A percentile compares a stretch with the other conserved stretches of the same genome.
Evolutionary conservation across 1,140 invertebrate genomes (phyloP).

Genomic region (Drosophila paulistorum): DNA sequence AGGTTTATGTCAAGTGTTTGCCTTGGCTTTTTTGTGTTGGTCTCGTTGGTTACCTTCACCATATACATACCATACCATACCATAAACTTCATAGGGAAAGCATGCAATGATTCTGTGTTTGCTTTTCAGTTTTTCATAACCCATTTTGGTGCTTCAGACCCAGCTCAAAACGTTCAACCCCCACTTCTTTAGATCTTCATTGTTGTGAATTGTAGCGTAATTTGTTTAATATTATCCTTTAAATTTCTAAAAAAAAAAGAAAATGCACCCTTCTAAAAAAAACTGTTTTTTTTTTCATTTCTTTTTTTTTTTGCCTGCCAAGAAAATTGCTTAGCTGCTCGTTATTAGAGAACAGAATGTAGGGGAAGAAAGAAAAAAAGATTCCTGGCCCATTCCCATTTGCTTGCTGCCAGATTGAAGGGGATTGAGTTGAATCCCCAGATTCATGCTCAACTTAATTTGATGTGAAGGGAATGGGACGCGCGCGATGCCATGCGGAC

Average conservation of each 20-base stretch:
- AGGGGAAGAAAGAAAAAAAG: background rate
- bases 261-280: conserved; percentile 23
- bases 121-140: conserved; percentile 17
- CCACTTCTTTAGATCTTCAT: conserved; percentile 22
- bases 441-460: conserved; percentile 65
- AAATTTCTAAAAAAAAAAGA: conserved; percentile 49
- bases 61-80: background rate
- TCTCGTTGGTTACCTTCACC: conserved; percentile 4
- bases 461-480: conserved; percentile 36
- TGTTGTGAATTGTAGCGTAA: conserved; percentile 54
- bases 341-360: conserved; percentile 36
- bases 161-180: background rate
- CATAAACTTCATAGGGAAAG: background rate
- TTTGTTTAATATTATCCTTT: conserved; percentile 78
- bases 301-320: conserved; percentile 41
- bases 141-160: background rate
- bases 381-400: background rate
- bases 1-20: conserved; percentile 13
- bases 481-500: background rate
- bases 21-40: conserved; percentile 4
- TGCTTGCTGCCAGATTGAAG: conserved; percentile 17
- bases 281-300: background rate
- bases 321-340: conserved; percentile 63
- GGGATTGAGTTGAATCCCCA: conserved; percentile 30
- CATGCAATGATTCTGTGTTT: background rate